phyloP scores from a whole-genome alignment of 2,113 vertebrate species.

The Chamaetylas fuelleborni region DNA sequence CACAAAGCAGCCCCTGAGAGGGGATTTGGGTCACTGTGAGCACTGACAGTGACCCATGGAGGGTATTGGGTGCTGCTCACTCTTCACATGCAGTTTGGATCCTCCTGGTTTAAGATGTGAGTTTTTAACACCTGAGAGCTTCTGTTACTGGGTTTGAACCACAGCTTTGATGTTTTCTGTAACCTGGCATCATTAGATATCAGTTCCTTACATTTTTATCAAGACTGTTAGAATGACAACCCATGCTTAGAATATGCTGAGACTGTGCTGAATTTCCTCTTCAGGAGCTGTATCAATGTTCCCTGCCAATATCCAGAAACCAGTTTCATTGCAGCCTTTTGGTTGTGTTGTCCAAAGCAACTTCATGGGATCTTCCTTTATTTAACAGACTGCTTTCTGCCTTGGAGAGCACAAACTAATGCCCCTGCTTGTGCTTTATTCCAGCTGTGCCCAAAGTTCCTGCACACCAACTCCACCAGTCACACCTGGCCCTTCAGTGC shows the following conservation, averaged over 20 bases:
- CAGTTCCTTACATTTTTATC: not conserved
- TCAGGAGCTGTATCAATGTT: not conserved
- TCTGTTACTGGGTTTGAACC: not conserved
- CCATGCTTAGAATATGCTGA: not conserved
- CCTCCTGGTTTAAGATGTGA: not conserved
- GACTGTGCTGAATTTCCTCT: not conserved
- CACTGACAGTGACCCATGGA: not conserved
- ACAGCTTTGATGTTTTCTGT: not conserved
- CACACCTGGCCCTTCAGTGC: constrained; percentile 98
- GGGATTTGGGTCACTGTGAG: not conserved
- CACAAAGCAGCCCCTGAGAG: not conserved
- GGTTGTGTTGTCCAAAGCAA: not conserved
- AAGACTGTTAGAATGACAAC: not conserved
- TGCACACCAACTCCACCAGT: constrained; percentile 96
- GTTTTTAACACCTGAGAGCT: not conserved
- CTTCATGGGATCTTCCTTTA: not conserved
- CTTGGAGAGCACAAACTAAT: not conserved
- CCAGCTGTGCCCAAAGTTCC: constrained; percentile 89
- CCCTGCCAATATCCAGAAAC: not conserved
- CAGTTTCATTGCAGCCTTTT: not conserved
- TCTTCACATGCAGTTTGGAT: not conserved
- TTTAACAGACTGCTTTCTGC: not conserved
- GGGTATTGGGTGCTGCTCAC: not conserved
- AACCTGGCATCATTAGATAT: not conserved
- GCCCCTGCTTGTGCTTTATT: constrained; percentile 59